A percentile compares a stretch with the other conserved stretches of the same genome.
Evolutionary conservation across 2,888 invertebrate genomes (phyloP).

Genomic region (Tetheella fluctuosa): DNA sequence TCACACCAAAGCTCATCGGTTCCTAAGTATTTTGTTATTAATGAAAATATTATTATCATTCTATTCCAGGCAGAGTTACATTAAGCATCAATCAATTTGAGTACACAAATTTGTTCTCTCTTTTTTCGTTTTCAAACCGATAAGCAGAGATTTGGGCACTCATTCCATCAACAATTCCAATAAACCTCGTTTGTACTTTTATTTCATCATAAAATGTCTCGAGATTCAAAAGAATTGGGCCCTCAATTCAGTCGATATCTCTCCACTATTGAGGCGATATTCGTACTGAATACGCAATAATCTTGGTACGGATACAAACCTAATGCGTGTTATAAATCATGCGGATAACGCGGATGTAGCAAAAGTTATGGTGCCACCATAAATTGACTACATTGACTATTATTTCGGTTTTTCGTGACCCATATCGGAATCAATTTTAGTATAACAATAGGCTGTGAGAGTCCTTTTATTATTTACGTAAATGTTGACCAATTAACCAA

Average conservation of each 20-base stretch:
- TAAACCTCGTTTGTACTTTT: constrained; percentile 17
- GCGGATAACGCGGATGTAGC: constrained; percentile 58
- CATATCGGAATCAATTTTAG: constrained; percentile 23
- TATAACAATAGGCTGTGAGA: neutral
- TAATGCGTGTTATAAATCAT: constrained; percentile 63
- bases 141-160: constrained; percentile 13
- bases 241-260: constrained; percentile 24
- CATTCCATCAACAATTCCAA: constrained; percentile 15
- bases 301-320: constrained; percentile 48
- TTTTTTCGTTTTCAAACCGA: neutral
- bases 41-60: too few relatives aligned
- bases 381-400: constrained; percentile 62
- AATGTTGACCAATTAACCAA: neutral
- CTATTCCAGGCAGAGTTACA: neutral
- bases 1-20: too few relatives aligned
- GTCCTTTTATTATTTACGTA: neutral
- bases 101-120: neutral
- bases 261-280: constrained; percentile 32
- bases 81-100: neutral
- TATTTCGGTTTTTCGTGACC: constrained; percentile 42
- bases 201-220: constrained; percentile 20
- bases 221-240: constrained; percentile 18
- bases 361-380: constrained; percentile 65
- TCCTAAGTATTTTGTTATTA: too few relatives aligned
- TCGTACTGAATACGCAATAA: constrained; percentile 45